Base-by-base conservation (phyloP, 2,888 invertebrate genomes). In the Nysson spinosus region DNA sequence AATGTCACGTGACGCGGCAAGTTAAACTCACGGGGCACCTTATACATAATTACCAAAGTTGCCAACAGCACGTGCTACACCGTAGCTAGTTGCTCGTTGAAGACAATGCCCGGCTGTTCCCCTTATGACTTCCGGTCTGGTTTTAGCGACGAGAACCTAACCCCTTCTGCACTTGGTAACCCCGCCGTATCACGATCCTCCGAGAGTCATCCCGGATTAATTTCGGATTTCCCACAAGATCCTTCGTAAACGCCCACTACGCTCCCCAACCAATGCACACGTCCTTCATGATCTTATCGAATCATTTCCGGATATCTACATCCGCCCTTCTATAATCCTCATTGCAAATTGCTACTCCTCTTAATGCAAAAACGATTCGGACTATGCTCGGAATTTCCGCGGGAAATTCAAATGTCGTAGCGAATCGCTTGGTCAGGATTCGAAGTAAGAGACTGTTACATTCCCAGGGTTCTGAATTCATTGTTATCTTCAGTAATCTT, bases 41-140 rank as follows among this genome's bases (percentile, higher is more conserved):
- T n/a, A n/a, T n/a, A 69, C 75, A 73, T 80, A 80, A 80, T 79
- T 79, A 77, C 72, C 69, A 61, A 75, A 80, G 62, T 73, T 73
- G 64, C 69, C 60, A 67, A 67, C 67, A 64, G 68, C 62, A 64
- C 69, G 69, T 69, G 71, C 60, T 55, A 57, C 66, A 32, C 28
- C 19, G 52, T 52, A 28, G 44, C 46, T 42, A 22, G 34, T 32
- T 32, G 44, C 46, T 42, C 26, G 34, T 32, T 52, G 46, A 64
- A 75, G 75, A 72, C 73, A 70, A 63, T 58, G 56, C 61, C 63
- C 58, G 57, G 40, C 56, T 56, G 55, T 37, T 57, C 30, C 50
- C 55, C 57, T 70, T 72, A 75, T 56, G 66, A 75, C 61, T 75
- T 72, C 76, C 76, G 56, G 58, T 43, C 56, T 46, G 58, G 65